Base-by-base conservation (phyloP, 2,113 vertebrate genomes). In the Phaethornis superciliosus region DNA sequence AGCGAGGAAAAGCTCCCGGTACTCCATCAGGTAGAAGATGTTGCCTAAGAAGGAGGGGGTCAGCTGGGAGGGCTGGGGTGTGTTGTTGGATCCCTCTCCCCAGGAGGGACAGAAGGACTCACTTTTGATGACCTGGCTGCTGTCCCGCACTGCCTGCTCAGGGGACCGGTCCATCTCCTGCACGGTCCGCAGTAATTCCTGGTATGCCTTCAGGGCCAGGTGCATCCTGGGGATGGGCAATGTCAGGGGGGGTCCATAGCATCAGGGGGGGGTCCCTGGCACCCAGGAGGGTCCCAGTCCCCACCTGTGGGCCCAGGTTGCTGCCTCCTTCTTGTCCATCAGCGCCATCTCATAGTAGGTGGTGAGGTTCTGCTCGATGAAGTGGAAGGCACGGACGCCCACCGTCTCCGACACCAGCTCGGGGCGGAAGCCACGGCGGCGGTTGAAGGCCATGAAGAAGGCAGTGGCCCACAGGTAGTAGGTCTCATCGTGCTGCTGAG, bases 1-100 rank as follows among this genome's bases (percentile, higher is more conserved):
- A 0, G 99, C 95, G 21, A 99, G 97, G 96, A 99, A 99, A 46
- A 99, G 98, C 93, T 99, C 99, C 65, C 99, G 98, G 96, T 98
- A 99, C 65, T 99, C 99, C 99, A 99, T 99, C 95, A 99, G n/a
- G 93, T 99, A 99, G 97, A 99, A 99, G 86, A 99, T 99, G 92
- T 99, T 99, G 95, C 98, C 99, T 99, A 59, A 17, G 22, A 33
- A 70, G 10, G 14, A 27, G 6, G 7, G 10, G 18, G 6, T 42
- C 26, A 15, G 70, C 1, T 1, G 2, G 15, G 6, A 14, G 4
- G 2, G 18, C 2, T 12, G 47, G 47, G 47, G 47, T 49, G 7
- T 10, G 20, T 46, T 46, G 16, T 46, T 46, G 16, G 16, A 46
- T 15, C 3, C 0, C 7, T 12, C 51, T 4, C 27, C 52, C 21